Conservation (phyloP, 64 coral and sea anemone genomes). For the Acropora yongei region DNA sequence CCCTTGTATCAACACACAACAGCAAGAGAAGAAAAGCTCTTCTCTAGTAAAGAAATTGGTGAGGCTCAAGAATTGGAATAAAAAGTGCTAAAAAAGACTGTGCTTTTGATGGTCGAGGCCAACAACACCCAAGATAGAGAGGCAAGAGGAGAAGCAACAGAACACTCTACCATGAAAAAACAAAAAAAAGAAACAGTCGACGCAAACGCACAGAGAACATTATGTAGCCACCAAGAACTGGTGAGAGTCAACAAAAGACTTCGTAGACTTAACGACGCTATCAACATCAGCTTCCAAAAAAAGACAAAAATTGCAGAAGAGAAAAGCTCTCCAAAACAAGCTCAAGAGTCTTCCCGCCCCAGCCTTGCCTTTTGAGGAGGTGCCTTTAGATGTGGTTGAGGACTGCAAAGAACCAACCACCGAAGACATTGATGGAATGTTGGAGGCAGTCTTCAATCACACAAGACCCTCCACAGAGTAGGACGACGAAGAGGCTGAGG, state of each 20-base stretch:
- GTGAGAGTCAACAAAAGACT: no score
- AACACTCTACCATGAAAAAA: no score
- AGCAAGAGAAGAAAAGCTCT: neutral
- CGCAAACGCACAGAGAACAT: no score
- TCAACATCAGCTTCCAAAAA: no score
- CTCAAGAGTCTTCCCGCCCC: neutral
- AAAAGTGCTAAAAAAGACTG: neutral
- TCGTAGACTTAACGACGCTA: no score
- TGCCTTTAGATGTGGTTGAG: neutral
- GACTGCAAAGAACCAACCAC: neutral
- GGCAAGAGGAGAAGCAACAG: no score
- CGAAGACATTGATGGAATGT: neutral
- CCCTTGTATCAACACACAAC: neutral
- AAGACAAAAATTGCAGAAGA: neutral
- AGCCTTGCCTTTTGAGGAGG: neutral
- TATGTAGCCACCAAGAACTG: no score
- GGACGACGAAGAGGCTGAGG: neutral
- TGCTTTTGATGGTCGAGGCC: no score
- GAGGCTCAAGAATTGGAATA: neutral
- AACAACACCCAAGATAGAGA: no score
- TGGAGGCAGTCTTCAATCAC: neutral
- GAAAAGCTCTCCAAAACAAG: neutral
- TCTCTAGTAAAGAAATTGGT: slow-evolving; percentile 12
- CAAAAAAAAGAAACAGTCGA: no score
- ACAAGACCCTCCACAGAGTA: neutral